Evolutionary conservation across 2,888 invertebrate genomes (phyloP).

Genomic region (Gandaritis pyraliata): DNA sequence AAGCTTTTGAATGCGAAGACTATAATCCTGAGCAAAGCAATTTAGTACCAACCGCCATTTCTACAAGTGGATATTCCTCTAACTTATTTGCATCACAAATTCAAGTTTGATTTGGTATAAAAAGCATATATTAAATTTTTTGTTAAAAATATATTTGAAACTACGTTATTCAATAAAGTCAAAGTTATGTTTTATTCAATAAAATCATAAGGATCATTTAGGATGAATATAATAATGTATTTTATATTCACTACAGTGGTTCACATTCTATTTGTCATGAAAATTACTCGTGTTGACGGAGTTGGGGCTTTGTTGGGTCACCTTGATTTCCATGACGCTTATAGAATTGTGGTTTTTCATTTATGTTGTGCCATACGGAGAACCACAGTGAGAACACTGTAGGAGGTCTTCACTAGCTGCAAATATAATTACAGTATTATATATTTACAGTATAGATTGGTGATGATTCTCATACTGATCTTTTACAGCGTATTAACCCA

Average conservation of each 20-base stretch:
- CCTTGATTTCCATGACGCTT: background rate
- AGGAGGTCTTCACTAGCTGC: constrained; percentile 76
- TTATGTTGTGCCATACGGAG: constrained; percentile 56
- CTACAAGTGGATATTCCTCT: background rate
- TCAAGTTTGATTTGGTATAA: background rate
- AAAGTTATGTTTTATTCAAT: too few species aligned
- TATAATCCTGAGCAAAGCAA: background rate
- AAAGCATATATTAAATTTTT: background rate
- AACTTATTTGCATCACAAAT: constrained; percentile 9
- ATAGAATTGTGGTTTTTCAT: constrained; percentile 9
- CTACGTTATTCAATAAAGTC: too few species aligned
- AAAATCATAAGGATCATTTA: too few species aligned
- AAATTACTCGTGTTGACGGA: too few species aligned
- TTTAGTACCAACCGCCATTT: constrained; percentile 4
- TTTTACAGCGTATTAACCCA: too few species aligned
- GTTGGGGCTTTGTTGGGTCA: background rate
- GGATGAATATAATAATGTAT: too few species aligned
- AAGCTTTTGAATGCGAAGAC: constrained; percentile 2
- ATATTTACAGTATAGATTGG: too few species aligned
- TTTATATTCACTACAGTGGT: too few species aligned
- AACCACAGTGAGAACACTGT: constrained; percentile 73
- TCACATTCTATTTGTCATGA: too few species aligned
- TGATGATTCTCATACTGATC: too few species aligned
- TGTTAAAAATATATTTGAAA: background rate
- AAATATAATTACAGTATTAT: too few species aligned